These are phyloP conservation scores for Polymixis lichenea DNA, from an alignment of 2,888 invertebrate species.

Conservation along the genomic window DNA sequence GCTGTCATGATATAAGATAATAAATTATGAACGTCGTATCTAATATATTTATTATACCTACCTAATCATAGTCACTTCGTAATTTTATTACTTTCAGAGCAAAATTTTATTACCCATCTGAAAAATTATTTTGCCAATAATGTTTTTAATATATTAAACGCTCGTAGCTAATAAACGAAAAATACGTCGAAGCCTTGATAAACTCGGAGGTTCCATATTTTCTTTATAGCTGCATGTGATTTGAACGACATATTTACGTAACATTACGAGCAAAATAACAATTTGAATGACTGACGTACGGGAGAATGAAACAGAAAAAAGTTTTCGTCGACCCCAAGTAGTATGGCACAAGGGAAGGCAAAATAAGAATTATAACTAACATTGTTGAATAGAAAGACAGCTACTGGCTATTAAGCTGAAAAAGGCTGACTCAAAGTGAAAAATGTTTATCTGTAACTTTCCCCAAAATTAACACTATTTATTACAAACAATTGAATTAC, in stretches of 20 bases:
- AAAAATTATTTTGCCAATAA: constrained; percentile 1
- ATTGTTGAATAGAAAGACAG: neutral
- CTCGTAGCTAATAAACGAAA: constrained; percentile 32
- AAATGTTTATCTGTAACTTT: neutral
- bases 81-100: neutral
- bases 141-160: constrained; percentile 27
- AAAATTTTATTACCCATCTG: neutral
- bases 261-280: constrained; percentile 22
- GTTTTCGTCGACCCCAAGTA: neutral
- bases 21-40: neutral
- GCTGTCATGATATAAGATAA: neutral
- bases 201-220: constrained; percentile 11
- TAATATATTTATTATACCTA: neutral
- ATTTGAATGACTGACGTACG: neutral
- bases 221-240: constrained; percentile 4
- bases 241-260: no score
- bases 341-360: neutral
- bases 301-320: neutral
- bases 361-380: neutral
- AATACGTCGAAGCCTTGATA: constrained; percentile 34
- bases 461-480: neutral
- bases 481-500: neutral
- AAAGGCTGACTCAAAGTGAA: neutral
- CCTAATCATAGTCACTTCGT: constrained; percentile 7
- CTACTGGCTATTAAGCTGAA: neutral